Evolutionary conservation across 1,140 invertebrate species (phyloP).

Genomic region (Xylocopa sonorina): DNA sequence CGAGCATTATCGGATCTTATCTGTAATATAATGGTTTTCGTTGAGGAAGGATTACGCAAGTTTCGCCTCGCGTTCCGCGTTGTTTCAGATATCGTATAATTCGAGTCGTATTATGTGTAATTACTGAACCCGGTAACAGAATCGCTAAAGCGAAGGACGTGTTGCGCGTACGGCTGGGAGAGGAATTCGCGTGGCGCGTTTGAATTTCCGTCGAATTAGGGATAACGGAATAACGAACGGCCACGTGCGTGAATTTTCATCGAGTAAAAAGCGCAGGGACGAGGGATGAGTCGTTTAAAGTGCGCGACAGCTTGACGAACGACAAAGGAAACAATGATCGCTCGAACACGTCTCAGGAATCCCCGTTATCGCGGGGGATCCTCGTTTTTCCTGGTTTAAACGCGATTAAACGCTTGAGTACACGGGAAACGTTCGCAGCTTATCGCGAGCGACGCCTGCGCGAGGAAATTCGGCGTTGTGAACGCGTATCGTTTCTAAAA

Average conservation of each 20-base stretch:
- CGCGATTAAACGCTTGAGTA: background rate
- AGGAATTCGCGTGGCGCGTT: too few relatives aligned
- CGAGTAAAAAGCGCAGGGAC: too few relatives aligned
- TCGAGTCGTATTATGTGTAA: background rate
- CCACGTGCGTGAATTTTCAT: too few relatives aligned
- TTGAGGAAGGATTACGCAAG: background rate
- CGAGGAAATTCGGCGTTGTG: background rate
- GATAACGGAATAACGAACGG: too few relatives aligned
- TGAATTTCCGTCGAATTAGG: too few relatives aligned
- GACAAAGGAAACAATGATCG: constrained; percentile 12
- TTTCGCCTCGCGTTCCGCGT: background rate
- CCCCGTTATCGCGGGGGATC: background rate
- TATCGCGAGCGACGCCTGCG: background rate
- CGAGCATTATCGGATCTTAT: background rate
- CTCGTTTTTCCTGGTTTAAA: too few relatives aligned
- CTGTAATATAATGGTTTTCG: background rate
- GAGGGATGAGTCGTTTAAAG: background rate
- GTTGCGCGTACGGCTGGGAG: too few relatives aligned
- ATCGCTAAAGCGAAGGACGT: background rate
- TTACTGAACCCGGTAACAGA: background rate
- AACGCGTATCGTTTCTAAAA: too few relatives aligned
- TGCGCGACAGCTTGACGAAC: background rate
- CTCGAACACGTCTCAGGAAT: constrained; percentile 8
- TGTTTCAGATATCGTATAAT: background rate
- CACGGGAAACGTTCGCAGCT: background rate